Evolutionary conservation across 2,797 vertebrate species (phyloP).

Genomic region (Oryzias sinensis): DNA sequence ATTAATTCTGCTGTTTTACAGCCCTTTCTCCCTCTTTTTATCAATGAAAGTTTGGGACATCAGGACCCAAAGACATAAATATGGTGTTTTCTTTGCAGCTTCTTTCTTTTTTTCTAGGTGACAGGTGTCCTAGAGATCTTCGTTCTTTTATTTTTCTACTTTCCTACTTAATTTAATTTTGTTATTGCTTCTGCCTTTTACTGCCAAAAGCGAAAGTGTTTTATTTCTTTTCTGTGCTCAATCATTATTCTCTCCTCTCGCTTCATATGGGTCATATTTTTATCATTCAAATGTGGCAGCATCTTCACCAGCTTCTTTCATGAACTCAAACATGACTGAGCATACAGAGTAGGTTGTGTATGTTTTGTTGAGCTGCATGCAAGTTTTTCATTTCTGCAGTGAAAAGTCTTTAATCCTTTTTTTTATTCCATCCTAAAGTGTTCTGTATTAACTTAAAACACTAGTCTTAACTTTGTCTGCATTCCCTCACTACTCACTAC

Average conservation of each 20-base stretch:
- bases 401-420: not conserved
- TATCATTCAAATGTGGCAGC: not conserved
- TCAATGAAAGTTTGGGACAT: conserved; percentile 20
- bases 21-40: conserved; percentile 2
- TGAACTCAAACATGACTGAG: conserved; percentile 18
- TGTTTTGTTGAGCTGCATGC: conserved; percentile 6
- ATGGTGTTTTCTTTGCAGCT: conserved; percentile 9
- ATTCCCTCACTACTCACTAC: too few relatives aligned
- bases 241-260: conserved; percentile 13
- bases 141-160: not conserved
- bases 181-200: not conserved
- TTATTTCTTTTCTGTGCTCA: not conserved
- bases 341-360: not conserved
- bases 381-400: conserved; percentile 4
- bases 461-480: too few relatives aligned
- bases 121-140: conserved; percentile 17
- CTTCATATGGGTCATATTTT: conserved; percentile 5
- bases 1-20: conserved; percentile 25
- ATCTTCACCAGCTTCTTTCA: conserved; percentile 10
- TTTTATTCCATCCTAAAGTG: not conserved
- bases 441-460: conserved; percentile 2
- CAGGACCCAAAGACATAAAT: conserved; percentile 9
- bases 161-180: not conserved
- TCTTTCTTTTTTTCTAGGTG: conserved; percentile 55
- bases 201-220: conserved; percentile 5